These are phyloP conservation scores for Argynnis bischoffii DNA, from an alignment of 2,888 invertebrate species.

Conservation along the genomic window DNA sequence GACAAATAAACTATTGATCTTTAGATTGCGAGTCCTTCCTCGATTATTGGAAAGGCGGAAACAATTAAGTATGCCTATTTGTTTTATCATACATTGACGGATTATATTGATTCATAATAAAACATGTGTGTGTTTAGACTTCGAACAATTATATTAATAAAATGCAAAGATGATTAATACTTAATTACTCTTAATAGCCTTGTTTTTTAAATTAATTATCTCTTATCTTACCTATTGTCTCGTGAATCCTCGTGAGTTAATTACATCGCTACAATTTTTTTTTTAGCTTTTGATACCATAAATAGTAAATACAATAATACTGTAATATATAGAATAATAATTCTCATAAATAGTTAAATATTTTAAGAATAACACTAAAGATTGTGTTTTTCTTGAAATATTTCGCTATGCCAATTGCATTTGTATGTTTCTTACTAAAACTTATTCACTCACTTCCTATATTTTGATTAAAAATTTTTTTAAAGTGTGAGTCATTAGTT, in stretches of 20 bases:
- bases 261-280: background rate
- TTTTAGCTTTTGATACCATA: background rate
- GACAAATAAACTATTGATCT: slow-evolving; percentile 25
- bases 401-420: too few relatives aligned
- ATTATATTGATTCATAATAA: background rate
- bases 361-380: too few relatives aligned
- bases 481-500: slow-evolving; percentile 14
- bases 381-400: too few relatives aligned
- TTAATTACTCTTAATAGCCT: background rate
- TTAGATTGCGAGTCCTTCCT: slow-evolving; percentile 19
- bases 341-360: too few relatives aligned
- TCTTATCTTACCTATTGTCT: slow-evolving; percentile 2
- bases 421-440: too few relatives aligned
- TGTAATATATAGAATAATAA: background rate
- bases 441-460: background rate
- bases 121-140: too few relatives aligned
- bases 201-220: background rate
- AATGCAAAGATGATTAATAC: background rate
- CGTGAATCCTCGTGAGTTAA: slow-evolving; percentile 10
- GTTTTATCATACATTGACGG: background rate
- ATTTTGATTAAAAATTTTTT: background rate
- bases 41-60: slow-evolving; percentile 27
- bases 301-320: background rate
- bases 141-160: background rate
- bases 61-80: slow-evolving; percentile 15